Evolutionary conservation across 2,113 vertebrate genomes (phyloP).

Genomic region (Gallinago media): DNA sequence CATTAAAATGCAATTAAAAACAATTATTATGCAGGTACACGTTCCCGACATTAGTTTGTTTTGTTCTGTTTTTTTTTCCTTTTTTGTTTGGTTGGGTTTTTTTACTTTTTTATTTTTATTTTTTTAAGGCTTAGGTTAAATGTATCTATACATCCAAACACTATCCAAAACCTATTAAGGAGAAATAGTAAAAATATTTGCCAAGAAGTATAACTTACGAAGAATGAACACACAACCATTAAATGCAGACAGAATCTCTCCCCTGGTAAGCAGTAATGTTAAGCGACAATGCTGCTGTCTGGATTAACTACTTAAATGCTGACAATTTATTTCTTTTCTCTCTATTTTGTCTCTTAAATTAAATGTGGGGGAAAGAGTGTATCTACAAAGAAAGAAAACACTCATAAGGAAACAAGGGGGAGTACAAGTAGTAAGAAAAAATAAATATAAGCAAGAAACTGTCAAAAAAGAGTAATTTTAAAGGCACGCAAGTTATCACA

Average conservation of each 20-base stretch:
- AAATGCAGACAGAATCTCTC: not conserved
- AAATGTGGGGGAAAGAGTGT: not conserved
- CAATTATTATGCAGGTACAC: not conserved
- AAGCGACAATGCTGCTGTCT: not conserved
- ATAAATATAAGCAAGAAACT: not conserved
- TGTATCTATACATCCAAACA: not conserved
- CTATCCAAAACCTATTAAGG: not conserved
- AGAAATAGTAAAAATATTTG: not conserved
- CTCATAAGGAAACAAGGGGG: not conserved
- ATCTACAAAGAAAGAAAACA: not conserved
- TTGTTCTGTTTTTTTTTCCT: too few species aligned
- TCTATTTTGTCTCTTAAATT: not conserved
- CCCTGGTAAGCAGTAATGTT: not conserved
- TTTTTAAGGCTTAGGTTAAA: not conserved
- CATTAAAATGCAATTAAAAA: not conserved
- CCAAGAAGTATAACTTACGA: not conserved
- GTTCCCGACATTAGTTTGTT: not conserved
- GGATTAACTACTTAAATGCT: not conserved
- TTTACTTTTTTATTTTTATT: not conserved
- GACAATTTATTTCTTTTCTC: not conserved
- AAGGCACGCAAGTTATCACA: not conserved
- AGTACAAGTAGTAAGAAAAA: not conserved
- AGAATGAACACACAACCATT: not conserved
- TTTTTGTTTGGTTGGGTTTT: too few species aligned
- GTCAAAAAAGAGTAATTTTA: not conserved